These are phyloP conservation scores for Odiellus spinosus DNA, from an alignment of 2,888 invertebrate genomes.

Conservation along the genomic window DNA sequence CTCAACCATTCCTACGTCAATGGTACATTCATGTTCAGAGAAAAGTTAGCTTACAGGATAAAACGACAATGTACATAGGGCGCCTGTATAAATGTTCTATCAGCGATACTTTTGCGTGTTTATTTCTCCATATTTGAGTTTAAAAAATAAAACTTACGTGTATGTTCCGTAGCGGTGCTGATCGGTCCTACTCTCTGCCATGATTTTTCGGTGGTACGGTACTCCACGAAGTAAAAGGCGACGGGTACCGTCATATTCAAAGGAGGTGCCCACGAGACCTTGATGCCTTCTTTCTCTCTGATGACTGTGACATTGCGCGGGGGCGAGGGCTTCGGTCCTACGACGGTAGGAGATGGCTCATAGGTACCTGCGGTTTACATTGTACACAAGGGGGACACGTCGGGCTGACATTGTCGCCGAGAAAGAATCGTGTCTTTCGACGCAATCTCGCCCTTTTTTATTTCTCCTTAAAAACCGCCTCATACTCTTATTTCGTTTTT, in stretches of 20 bases:
- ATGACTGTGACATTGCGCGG: conserved; percentile 79
- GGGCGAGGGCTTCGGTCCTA: conserved; percentile 26
- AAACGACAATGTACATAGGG: neutral
- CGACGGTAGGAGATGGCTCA: neutral
- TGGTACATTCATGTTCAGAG: neutral
- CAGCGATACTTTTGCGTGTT: too few species aligned
- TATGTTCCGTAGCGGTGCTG: conserved; percentile 62
- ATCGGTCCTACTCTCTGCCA: conserved; percentile 21
- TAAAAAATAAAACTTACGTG: conserved; percentile 40
- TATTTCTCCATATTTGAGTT: too few species aligned
- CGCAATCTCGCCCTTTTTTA: too few species aligned
- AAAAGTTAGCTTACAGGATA: neutral
- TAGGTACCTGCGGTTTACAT: too few species aligned
- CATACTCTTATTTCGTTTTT: too few species aligned
- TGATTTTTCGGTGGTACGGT: conserved; percentile 49
- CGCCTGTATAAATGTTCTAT: neutral
- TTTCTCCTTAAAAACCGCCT: too few species aligned
- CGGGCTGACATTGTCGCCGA: too few species aligned
- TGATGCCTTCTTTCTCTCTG: conserved; percentile 74
- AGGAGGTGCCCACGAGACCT: conserved; percentile 75
- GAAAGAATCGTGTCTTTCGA: too few species aligned
- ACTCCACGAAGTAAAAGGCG: conserved; percentile 79
- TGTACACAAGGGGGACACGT: too few species aligned
- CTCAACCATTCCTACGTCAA: too few species aligned
- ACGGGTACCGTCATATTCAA: conserved; percentile 48